Base-by-base conservation (phyloP, 2,888 invertebrate genomes). In the Magallana nippona region DNA sequence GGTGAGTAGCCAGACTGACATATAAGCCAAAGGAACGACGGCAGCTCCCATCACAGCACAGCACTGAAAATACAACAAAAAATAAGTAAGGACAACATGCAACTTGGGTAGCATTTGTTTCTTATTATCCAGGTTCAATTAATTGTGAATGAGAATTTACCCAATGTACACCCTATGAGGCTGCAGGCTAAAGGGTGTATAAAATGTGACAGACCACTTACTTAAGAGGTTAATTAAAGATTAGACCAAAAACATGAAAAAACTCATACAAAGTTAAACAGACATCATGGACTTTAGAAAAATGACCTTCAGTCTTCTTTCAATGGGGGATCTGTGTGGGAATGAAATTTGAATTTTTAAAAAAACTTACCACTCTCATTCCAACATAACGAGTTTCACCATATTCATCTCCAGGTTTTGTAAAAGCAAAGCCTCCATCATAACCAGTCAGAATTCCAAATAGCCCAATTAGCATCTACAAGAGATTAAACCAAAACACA, bases 401-500 rank as follows among this genome's bases (percentile, higher is more conserved):
- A 95, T 97, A 99, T 93, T 97, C 97, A 94, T 98, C 98, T 1
- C 98, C 98, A 1, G 98, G 99, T 94, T 98, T 98, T 91, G 97
- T 97, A 95, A 98, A 99, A 0, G 98, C 96, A 95, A 98, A 99
- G 86, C 95, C 97, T 1, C 98, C 99, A 95, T 98, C 97, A 94
- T 99, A 99, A 0, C 98, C 98, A 79, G 97, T 97, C 92, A 98
- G 94, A 93, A 97, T 97, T 2, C 98, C 98, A 80, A 98, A 97
- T 58, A 98, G 95, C 0, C 97, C 98, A 93, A 99, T 98, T 87
- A 99, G 95, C 98, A 99, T 98, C 98, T 98, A 93, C 79, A 95
- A 87, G 85, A 71, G 1, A 44, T 10, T 22, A 3, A 17, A 62
- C 27, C 10, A n/a, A 19, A 19, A 58, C 80, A 80, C 32, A 19